Conservation (phyloP, 2,888 invertebrate species). For the Spilarctia lutea region DNA sequence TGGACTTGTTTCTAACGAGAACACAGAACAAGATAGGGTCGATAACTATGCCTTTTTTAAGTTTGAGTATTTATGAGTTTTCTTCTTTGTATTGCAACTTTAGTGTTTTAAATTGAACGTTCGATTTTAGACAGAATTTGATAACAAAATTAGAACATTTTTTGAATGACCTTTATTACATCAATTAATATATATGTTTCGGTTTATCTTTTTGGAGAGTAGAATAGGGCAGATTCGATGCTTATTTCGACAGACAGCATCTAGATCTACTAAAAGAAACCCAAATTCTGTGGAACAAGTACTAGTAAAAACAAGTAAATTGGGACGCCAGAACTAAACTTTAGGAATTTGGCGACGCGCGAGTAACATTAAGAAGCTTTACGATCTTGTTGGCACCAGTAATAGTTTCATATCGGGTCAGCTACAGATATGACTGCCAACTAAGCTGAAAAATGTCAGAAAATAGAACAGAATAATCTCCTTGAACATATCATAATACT, state of each 20-base stretch:
- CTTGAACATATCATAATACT: conserved; percentile 49
- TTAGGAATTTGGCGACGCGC: neutral
- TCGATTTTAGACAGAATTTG: neutral
- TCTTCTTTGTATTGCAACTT: neutral
- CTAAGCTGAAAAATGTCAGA: neutral
- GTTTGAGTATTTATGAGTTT: neutral
- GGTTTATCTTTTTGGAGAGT: neutral
- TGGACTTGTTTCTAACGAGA: conserved; percentile 59
- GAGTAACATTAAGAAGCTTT: neutral
- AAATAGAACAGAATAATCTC: conserved; percentile 24
- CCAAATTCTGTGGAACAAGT: too few relatives aligned
- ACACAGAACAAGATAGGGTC: conserved; percentile 55
- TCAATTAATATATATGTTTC: neutral
- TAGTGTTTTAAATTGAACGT: neutral
- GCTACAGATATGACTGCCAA: neutral
- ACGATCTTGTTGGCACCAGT: neutral
- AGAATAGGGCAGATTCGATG: neutral
- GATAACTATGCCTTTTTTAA: conserved; percentile 8
- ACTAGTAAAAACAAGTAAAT: neutral
- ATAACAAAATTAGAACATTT: neutral
- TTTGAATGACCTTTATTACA: too few relatives aligned
- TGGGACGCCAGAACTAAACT: neutral
- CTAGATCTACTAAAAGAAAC: neutral
- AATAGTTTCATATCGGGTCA: neutral
- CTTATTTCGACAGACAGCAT: neutral